phyloP scores from a whole-genome alignment of 1,140 invertebrate genomes.

The Danaus plexippus region DNA sequence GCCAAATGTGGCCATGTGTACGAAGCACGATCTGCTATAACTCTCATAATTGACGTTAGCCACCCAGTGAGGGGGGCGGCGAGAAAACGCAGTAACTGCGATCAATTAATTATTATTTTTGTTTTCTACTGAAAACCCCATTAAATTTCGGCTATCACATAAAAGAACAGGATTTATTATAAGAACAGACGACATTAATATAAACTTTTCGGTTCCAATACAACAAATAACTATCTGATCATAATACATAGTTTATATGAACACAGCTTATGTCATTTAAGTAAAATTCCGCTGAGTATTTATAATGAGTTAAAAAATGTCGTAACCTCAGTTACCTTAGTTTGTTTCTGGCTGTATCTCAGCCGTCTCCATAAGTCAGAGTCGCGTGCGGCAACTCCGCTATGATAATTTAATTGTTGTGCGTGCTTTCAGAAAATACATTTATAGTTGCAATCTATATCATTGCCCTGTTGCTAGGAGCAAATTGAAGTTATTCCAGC shows the following conservation, averaged over 20 bases:
- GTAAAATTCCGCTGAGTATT: too few species aligned
- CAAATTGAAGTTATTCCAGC: conserved; percentile 1
- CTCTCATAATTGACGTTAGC: conserved; percentile 60
- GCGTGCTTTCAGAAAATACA: conserved; percentile 37
- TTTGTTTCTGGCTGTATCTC: conserved; percentile 12
- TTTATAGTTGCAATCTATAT: conserved; percentile 19
- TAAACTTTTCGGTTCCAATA: too few species aligned
- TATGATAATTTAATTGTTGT: conserved; percentile 64
- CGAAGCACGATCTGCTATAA: conserved; percentile 55
- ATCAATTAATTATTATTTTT: conserved; percentile 3
- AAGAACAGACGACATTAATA: too few species aligned
- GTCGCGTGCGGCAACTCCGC: conserved; percentile 50
- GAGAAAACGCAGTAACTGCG: conserved; percentile 18
- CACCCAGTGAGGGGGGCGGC: conserved; percentile 38
- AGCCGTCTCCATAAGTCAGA: conserved; percentile 40
- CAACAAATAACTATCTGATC: too few species aligned
- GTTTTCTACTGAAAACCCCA: too few species aligned
- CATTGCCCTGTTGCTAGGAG: conserved; percentile 13
- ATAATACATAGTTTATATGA: too few species aligned
- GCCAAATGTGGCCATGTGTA: conserved; percentile 13
- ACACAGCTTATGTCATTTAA: too few species aligned
- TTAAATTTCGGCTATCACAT: too few species aligned
- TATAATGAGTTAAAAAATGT: too few species aligned
- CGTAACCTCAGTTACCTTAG: too few species aligned
- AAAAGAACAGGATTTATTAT: too few species aligned